These are phyloP conservation scores for Tridacna crocea DNA, from an alignment of 2,888 invertebrate genomes.

Conservation along the genomic window DNA sequence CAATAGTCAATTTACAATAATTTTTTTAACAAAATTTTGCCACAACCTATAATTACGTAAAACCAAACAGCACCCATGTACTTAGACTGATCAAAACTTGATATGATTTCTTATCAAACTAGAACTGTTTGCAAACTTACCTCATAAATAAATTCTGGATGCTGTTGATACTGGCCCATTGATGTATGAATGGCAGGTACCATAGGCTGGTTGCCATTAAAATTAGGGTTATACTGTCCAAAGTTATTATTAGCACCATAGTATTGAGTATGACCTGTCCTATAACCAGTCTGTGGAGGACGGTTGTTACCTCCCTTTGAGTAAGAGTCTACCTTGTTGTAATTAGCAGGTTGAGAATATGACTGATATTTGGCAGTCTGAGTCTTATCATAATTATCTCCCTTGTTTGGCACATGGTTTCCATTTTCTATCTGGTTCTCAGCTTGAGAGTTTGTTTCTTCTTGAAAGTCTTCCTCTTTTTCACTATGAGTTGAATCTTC, in stretches of 20 bases:
- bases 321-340: slow-evolving; percentile 27
- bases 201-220: slow-evolving; percentile 31
- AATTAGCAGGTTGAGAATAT: slow-evolving; percentile 5
- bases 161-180: slow-evolving; percentile 42
- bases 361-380: slow-evolving; percentile 10
- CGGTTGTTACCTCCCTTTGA: slow-evolving; percentile 34
- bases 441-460: slow-evolving; percentile 9
- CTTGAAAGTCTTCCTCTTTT: slow-evolving; percentile 26
- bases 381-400: slow-evolving; percentile 16
- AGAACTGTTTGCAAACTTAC: not conserved
- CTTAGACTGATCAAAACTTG: too few species aligned
- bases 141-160: slow-evolving; percentile 47
- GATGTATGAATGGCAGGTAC: slow-evolving; percentile 15
- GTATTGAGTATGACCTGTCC: slow-evolving; percentile 25
- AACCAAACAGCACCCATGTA: too few species aligned
- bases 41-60: too few species aligned
- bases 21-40: too few species aligned
- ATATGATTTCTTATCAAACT: too few species aligned
- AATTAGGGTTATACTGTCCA: slow-evolving; percentile 28
- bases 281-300: slow-evolving; percentile 28
- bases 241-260: slow-evolving; percentile 36
- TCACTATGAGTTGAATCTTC: slow-evolving; percentile 9
- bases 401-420: slow-evolving; percentile 27
- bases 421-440: slow-evolving; percentile 26
- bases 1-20: too few species aligned